These are phyloP conservation scores for Tetragonula clypearis DNA, from an alignment of 1,140 invertebrate genomes.

Conservation along the genomic window DNA sequence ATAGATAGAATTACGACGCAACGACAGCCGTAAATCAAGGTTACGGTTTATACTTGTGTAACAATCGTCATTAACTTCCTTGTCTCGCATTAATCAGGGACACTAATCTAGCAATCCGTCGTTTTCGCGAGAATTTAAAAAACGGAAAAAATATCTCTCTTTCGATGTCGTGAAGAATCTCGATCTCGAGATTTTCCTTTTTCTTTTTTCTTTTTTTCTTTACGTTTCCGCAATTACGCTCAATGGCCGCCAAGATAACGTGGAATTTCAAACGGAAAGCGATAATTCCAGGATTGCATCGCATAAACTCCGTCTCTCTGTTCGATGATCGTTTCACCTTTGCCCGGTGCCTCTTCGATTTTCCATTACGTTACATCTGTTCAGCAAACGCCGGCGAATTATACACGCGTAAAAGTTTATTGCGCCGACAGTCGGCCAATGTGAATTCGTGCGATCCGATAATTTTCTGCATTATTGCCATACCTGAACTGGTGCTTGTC, in stretches of 20 bases:
- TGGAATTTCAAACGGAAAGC: too few relatives aligned
- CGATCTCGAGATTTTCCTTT: too few relatives aligned
- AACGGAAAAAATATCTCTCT: too few relatives aligned
- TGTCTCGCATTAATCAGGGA: not conserved
- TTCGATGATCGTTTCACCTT: not conserved
- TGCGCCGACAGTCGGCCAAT: not conserved
- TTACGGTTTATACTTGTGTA: not conserved
- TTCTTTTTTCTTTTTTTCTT: too few relatives aligned
- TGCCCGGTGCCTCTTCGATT: not conserved
- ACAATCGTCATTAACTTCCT: not conserved
- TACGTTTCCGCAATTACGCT: not conserved
- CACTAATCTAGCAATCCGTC: too few relatives aligned
- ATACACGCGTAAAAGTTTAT: conserved; percentile 22
- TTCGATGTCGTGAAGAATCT: too few relatives aligned
- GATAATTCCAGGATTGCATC: not conserved
- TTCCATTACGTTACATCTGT: not conserved
- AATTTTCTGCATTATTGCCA: not conserved
- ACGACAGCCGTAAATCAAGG: not conserved
- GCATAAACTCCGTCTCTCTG: not conserved
- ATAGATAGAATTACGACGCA: not conserved
- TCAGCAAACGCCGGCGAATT: not conserved
- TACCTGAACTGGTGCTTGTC: conserved; percentile 1
- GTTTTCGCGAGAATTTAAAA: too few relatives aligned
- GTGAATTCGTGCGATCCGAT: conserved; percentile 30
- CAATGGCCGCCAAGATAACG: not conserved